Base-by-base conservation (phyloP, 2,888 invertebrate genomes). In the Cremastinae sp. region DNA sequence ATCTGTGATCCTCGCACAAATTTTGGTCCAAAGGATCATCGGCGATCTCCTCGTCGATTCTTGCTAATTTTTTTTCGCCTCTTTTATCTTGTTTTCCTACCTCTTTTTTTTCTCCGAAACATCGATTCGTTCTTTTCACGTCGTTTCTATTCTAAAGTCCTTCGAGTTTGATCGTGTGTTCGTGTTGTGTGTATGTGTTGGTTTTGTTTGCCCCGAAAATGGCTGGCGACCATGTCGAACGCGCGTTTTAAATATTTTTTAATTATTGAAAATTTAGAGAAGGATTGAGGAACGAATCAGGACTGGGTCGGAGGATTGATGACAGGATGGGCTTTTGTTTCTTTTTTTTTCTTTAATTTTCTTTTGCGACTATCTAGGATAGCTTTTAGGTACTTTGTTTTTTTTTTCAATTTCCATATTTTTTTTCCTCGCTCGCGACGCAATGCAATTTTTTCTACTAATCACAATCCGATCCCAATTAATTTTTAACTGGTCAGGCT, bases 21-120 rank as follows among this genome's bases (percentile, higher is more conserved):
- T 75, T 83, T 84, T 85, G 84, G 85, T 85, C 85, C 84, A 84
- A 83, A 81, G 80, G 80, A 81, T 80, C 80, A 78, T 74, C 75
- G 75, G 77, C 73, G 58, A 74, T 53, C 62, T 49, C 37, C 43
- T 75, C 49, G 37, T 72, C 59, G 68, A 51, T 68, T 58, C 22
- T 28, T 55, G 47, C 5, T 18, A 59, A 39, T 75, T 59, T 68
- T 49, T 61, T 59, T 72, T 70, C 64, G 22, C 51, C 51, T 62
- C 22, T 9, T 20, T 74, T 28, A 51, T 18, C n/a, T 49, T 72
- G n/a, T 20, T 51, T 41, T 58, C 8, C 5, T n/a, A 3, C 51
- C 14, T 64, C 14, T 35, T 72, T 72, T 58, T 45, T 16, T 45
- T 64, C 45, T 53, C 45, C 66, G 55, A 66, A 59, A 69, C 58